Evolutionary conservation across 1,140 invertebrate genomes (phyloP).

Genomic region (Eubasilissa regina): DNA sequence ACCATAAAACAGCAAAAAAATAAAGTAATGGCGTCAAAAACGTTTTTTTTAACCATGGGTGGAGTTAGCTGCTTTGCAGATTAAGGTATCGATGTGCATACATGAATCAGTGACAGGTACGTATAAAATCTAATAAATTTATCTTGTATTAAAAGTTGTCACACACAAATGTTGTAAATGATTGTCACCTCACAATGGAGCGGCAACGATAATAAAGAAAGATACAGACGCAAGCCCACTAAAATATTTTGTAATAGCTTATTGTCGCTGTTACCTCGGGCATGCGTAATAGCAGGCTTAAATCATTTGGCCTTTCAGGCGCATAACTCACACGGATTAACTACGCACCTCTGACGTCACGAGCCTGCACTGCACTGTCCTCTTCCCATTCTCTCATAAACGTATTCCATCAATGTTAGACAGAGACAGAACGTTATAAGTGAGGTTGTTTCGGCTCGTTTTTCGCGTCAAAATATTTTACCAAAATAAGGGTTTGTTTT

Average conservation of each 20-base stretch:
- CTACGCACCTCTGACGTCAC: slow-evolving; percentile 36
- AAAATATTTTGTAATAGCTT: slow-evolving; percentile 54
- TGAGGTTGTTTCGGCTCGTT: slow-evolving; percentile 14
- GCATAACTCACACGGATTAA: slow-evolving; percentile 52
- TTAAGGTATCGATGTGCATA: too few species aligned
- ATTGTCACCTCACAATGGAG: neutral
- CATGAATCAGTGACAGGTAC: too few species aligned
- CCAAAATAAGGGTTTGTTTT: slow-evolving; percentile 36
- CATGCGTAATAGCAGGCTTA: slow-evolving; percentile 54
- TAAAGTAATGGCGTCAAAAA: too few species aligned
- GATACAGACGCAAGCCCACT: slow-evolving; percentile 26
- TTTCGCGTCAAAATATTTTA: slow-evolving; percentile 37
- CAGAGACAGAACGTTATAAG: slow-evolving; percentile 33
- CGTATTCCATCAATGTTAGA: neutral
- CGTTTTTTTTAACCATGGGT: too few species aligned
- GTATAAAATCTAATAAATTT: too few species aligned
- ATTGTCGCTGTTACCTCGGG: slow-evolving; percentile 47
- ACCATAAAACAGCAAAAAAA: too few species aligned
- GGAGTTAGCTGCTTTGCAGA: too few species aligned
- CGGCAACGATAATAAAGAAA: slow-evolving; percentile 20
- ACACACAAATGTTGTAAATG: neutral
- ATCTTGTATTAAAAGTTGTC: neutral
- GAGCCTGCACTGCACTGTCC: slow-evolving; percentile 11
- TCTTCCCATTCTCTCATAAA: slow-evolving; percentile 19
- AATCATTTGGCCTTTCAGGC: slow-evolving; percentile 38